phyloP scores from a whole-genome alignment of 92 coral and sea anemone genomes.

The Epizoanthus ramosus region DNA sequence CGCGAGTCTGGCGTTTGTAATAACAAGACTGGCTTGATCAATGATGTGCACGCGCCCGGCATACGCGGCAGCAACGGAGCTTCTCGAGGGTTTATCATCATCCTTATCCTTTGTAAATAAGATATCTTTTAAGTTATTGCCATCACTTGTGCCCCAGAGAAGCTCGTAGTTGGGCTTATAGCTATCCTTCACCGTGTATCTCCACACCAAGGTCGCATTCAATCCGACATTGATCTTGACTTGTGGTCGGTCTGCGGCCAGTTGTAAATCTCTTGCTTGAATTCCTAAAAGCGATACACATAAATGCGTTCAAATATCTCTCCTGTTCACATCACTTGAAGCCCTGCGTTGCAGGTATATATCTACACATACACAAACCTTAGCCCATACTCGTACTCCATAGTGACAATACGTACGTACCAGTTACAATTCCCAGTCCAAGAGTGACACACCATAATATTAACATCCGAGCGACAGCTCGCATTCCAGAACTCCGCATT shows the following conservation, averaged over 20 bases:
- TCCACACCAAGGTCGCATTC: constrained; percentile 73
- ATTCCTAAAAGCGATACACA: constrained; percentile 18
- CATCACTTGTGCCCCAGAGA: constrained; percentile 70
- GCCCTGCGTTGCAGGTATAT: neutral
- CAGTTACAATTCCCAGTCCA: constrained; percentile 7
- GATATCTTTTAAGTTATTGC: constrained; percentile 26
- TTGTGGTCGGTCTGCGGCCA: constrained; percentile 46
- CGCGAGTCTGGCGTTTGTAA: constrained; percentile 59
- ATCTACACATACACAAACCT: neutral
- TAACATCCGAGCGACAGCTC: constrained; percentile 4
- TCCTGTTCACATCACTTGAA: neutral
- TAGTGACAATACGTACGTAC: constrained; percentile 1
- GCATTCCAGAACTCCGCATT: constrained; percentile 36
- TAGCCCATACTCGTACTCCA: neutral
- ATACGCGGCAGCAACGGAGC: constrained; percentile 45
- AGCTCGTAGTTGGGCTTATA: constrained; percentile 11
- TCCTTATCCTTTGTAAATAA: constrained; percentile 49
- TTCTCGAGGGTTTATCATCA: constrained; percentile 23
- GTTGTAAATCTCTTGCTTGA: constrained; percentile 26
- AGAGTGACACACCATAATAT: constrained; percentile 21
- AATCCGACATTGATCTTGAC: constrained; percentile 66
- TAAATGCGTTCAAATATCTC: neutral
- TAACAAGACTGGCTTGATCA: constrained; percentile 60
- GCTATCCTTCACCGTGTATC: constrained; percentile 40
- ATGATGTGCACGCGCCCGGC: constrained; percentile 69